phyloP scores from a whole-genome alignment of 2,888 invertebrate species.

The Drosophila mettleri region DNA sequence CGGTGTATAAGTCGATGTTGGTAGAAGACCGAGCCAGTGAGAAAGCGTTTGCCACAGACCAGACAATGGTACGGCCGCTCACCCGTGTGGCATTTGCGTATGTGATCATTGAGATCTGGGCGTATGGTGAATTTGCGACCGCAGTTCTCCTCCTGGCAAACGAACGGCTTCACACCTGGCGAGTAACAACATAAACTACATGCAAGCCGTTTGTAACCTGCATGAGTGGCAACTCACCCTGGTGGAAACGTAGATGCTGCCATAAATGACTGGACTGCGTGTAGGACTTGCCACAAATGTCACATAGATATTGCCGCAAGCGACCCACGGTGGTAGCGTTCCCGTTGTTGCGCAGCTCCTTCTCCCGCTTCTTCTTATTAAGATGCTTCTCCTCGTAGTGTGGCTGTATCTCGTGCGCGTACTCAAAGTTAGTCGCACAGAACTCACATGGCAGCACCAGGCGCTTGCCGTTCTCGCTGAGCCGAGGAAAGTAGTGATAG shows the following conservation, averaged over 20 bases:
- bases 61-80: conserved; percentile 88
- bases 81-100: conserved; percentile 88
- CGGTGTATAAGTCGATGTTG: conserved; percentile 88
- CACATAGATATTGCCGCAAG: conserved; percentile 86
- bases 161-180: conserved; percentile 88
- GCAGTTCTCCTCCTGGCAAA: conserved; percentile 87
- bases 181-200: neutral
- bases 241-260: conserved; percentile 89
- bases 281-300: conserved; percentile 88
- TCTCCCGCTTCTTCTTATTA: conserved; percentile 85
- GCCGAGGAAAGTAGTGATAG: conserved; percentile 84
- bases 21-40: conserved; percentile 88
- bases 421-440: conserved; percentile 80
- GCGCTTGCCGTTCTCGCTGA: conserved; percentile 57
- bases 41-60: conserved; percentile 87
- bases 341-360: conserved; percentile 72
- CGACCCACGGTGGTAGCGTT: conserved; percentile 56
- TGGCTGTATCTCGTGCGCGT: conserved; percentile 82
- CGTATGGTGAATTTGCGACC: conserved; percentile 88
- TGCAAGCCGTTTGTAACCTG: neutral
- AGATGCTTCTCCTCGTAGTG: conserved; percentile 87
- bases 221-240: conserved; percentile 85
- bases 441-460: conserved; percentile 83
- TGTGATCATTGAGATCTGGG: conserved; percentile 88
- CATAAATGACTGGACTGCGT: conserved; percentile 88